These are phyloP conservation scores for Malacoctenus gilli DNA, from an alignment of 2,797 vertebrate genomes.

Conservation along the genomic window DNA sequence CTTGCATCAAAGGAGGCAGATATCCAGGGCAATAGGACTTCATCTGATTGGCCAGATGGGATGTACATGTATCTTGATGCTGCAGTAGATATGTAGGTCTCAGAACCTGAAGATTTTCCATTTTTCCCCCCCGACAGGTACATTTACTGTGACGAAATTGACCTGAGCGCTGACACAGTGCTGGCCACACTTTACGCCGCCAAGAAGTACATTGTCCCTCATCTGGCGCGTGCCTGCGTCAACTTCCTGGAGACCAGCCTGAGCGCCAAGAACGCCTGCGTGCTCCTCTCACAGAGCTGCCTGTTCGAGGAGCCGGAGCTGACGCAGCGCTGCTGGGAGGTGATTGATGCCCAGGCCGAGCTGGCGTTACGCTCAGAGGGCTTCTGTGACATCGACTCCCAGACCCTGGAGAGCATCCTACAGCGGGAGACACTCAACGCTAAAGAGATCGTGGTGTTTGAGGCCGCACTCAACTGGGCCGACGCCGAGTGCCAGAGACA, in stretches of 20 bases:
- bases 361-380: constrained; percentile 95
- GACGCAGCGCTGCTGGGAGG: constrained; percentile 99
- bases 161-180: constrained; percentile 95
- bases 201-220: constrained; percentile 98
- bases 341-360: constrained; percentile 97
- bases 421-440: constrained; percentile 95
- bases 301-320: constrained; percentile 97
- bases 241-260: constrained; percentile 98
- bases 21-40: no score
- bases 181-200: constrained; percentile 96
- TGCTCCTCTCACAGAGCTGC: constrained; percentile 97
- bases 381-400: constrained; percentile 96
- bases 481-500: constrained; percentile 96
- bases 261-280: constrained; percentile 96
- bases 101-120: background rate
- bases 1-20: no score
- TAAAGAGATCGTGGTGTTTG: constrained; percentile 98
- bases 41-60: no score
- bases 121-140: constrained; percentile 83
- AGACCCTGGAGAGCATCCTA: constrained; percentile 97
- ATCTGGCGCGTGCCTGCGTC: constrained; percentile 95
- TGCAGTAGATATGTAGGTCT: no score
- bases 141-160: constrained; percentile 98
- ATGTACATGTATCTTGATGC: no score
- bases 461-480: constrained; percentile 94